Evolutionary conservation across 2,888 invertebrate species (phyloP), one percentile per base, ranked within the genome.

Genomic region (Amitus sp.): DNA sequence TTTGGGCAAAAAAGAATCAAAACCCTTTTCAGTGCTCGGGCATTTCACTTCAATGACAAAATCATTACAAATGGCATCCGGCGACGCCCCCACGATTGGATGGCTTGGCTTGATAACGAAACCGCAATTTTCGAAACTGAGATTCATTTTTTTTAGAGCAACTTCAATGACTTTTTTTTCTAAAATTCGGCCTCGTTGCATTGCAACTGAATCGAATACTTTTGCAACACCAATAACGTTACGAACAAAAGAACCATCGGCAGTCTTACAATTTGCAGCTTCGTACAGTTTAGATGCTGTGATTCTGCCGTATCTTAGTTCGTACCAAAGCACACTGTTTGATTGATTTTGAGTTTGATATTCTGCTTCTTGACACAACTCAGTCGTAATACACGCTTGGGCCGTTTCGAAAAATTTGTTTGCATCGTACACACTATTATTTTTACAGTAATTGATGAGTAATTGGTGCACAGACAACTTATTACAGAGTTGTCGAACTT

Each of bases 1-100:
- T 17, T 50, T 27, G 12, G 1, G 15, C 20, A 67, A 28, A 62
- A 69, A 70, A 23, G 60, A 51, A 30, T 52, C 43, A 1, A 62
- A 12, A 30, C 59, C 65, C 56, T 67, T 57, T 15, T 30, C 18
- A 17, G 61, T 19, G 19, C 23, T 10, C 66, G 62, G 73, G 54
- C 70, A 73, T 51, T 76, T 75, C 7, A 75, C 61, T 71, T 73
- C 73, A 5, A 73, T 47, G 1, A 70, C 54, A 54, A 45, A 60
- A 19, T 70, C 64, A 12, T 65, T 54, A 10, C 61, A 51, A 7
- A 69, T 40, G 1, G 46, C 72, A 71, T 76, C 71, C 2, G 71
- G 70, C 19, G 70, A 72, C 12, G 68, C 68, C 20, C 59, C 70
- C n/a, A 69, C 47, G 17, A 62, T 42, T 27, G 64, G 64, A 34